These are phyloP conservation scores for Drosophila sulfurigaster DNA, from an alignment of 1,140 invertebrate species.

Conservation along the genomic window DNA sequence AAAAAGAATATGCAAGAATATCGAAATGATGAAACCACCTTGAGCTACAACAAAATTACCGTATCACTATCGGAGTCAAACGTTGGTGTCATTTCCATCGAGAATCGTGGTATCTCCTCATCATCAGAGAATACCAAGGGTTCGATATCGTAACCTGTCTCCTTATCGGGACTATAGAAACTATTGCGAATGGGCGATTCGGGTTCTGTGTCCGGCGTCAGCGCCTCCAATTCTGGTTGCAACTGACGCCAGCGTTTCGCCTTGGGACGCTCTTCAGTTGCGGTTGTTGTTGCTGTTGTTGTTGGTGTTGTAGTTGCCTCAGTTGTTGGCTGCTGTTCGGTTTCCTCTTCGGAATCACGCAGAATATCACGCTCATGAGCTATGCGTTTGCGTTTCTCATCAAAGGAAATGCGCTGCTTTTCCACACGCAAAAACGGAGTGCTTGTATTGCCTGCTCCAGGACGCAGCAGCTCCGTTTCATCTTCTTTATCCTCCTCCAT, in stretches of 20 bases:
- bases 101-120: slow-evolving; percentile 86
- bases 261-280: slow-evolving; percentile 13
- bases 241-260: slow-evolving; percentile 63
- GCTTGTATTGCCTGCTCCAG: slow-evolving; percentile 61
- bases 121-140: slow-evolving; percentile 90
- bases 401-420: slow-evolving; percentile 81
- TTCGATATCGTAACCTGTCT: slow-evolving; percentile 86
- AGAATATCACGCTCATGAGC: slow-evolving; percentile 80
- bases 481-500: slow-evolving; percentile 21
- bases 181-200: slow-evolving; percentile 85
- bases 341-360: slow-evolving; percentile 78
- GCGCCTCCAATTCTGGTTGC: slow-evolving; percentile 63
- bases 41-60: slow-evolving; percentile 73
- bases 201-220: slow-evolving; percentile 49
- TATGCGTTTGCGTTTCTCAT: slow-evolving; percentile 80
- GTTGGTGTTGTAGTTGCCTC: background rate
- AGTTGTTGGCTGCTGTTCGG: slow-evolving; percentile 25
- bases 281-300: background rate
- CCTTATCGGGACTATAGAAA: slow-evolving; percentile 89
- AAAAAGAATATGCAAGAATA: slow-evolving; percentile 2
- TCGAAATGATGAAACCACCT: slow-evolving; percentile 12
- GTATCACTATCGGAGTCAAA: slow-evolving; percentile 85
- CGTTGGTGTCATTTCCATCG: slow-evolving; percentile 83
- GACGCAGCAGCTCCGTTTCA: slow-evolving; percentile 49
- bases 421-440: slow-evolving; percentile 76